These are phyloP conservation scores for Leptestheria dahalacensis DNA, from an alignment of 1,140 invertebrate species.

Conservation along the genomic window DNA sequence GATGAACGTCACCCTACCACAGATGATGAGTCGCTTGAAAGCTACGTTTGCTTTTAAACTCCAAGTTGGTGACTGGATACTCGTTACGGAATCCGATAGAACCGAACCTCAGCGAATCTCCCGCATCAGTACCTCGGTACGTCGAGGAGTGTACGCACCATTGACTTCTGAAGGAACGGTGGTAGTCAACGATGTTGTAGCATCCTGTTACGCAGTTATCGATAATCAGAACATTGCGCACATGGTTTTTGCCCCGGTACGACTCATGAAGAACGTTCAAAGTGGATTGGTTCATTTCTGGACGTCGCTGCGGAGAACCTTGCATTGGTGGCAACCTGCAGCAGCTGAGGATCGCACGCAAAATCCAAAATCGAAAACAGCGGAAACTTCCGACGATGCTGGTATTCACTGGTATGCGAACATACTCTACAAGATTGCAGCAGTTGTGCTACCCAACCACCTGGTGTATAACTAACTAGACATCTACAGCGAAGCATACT, in stretches of 20 bases:
- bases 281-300: conserved; percentile 18
- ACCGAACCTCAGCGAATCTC: conserved; percentile 33
- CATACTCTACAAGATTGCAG: conserved; percentile 52
- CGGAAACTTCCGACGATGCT: conserved; percentile 18
- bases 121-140: conserved; percentile 36
- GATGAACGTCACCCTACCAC: conserved; percentile 9
- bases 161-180: conserved; percentile 73
- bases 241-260: conserved; percentile 58
- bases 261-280: conserved; percentile 36
- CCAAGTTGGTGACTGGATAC: conserved; percentile 26
- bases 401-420: conserved; percentile 80
- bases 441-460: conserved; percentile 43
- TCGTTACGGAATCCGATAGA: conserved; percentile 29
- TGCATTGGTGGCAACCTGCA: conserved; percentile 13
- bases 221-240: conserved; percentile 72
- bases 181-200: conserved; percentile 74
- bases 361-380: conserved; percentile 12
- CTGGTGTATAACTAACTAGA: conserved; percentile 24
- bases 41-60: conserved; percentile 29
- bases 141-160: conserved; percentile 71
- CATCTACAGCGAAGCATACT: too few species aligned
- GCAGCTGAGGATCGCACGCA: conserved; percentile 20
- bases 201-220: conserved; percentile 87
- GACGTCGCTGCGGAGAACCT: conserved; percentile 18
- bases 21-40: conserved; percentile 2